Evolutionary conservation across 2,797 vertebrate genomes (phyloP).

Genomic region (Hapalemur alaotrensis): DNA sequence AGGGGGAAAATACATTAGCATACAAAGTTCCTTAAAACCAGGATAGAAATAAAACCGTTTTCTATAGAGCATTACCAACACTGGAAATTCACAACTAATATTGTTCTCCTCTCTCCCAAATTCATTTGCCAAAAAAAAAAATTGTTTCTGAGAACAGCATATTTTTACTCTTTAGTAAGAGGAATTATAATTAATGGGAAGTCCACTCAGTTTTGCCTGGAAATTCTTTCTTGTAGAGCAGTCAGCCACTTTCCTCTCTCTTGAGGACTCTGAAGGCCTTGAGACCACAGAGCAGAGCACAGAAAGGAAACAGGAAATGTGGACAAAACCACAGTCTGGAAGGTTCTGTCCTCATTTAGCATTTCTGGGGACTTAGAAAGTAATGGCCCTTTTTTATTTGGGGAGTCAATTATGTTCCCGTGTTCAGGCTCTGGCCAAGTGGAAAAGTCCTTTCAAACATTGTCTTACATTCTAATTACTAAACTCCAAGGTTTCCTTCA

Average conservation of each 20-base stretch:
- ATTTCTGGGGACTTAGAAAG: too few species aligned
- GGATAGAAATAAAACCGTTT: background rate
- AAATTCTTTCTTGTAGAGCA: background rate
- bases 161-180: background rate
- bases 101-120: background rate
- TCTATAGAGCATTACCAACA: background rate
- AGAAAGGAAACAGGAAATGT: rapidly evolving
- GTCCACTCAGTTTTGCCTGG: background rate
- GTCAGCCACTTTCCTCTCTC: background rate
- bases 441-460: background rate
- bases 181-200: background rate
- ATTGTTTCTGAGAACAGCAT: background rate
- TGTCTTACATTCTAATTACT: background rate
- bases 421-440: background rate
- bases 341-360: rapidly evolving
- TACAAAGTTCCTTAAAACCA: background rate
- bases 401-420: too few species aligned
- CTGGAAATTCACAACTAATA: background rate
- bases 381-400: background rate
- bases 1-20: background rate
- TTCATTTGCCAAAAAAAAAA: background rate
- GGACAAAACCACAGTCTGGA: rapidly evolving
- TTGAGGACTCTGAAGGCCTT: rapidly evolving
- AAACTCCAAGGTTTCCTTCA: too few species aligned
- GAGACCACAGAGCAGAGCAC: rapidly evolving